Evolutionary conservation across 2,113 vertebrate genomes (phyloP), one percentile per base, ranked within the genome.

Genomic region (Sardina pilchardus): DNA sequence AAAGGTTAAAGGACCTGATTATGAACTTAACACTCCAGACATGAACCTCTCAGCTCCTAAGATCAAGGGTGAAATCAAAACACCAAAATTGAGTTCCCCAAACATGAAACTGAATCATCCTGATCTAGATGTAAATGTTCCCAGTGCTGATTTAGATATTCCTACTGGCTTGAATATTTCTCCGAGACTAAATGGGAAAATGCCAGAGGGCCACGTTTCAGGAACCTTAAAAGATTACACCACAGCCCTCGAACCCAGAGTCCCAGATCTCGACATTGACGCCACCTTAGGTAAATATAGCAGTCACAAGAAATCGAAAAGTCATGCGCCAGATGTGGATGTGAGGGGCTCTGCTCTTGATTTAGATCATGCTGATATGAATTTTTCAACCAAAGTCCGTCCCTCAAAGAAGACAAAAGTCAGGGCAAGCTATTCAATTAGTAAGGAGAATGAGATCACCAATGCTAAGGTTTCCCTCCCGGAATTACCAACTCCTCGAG

Each of bases 401-500:
- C 45, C 75, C 86, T 83, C 90, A 88, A 85, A 86, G 83, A 34
- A 78, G 34, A 26, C 45, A 82, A 84, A 75, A 82, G 43, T n/a
- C 63, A 24, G 34, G 24, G 36, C 90, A 21, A 81, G 71, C 26
- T 78, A 78, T 78, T 34, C 71, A 78, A 12, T 89, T 50, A 88
- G 90, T 85, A 90, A 90, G 24, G 81, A 34, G 9, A 91, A 59
- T 85, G 91, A 67, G 93, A 94, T 89, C 90, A 93, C 63, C 93
- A 95, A 81, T 93, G 94, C 53, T 92, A 92, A 59, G 92, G 93
- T 87, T 93, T 93, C 78, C 91, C 91, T 85, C 21, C 91, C 12
- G 88, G 92, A 48, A 84, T 93, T 8, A 90, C 84, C 19, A 86
- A 84, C 88, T 86, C 91, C 75, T 91, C 71, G 91, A 81, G 91